These are phyloP conservation scores for Parazoanthus swiftii DNA, from an alignment of 92 coral and sea anemone genomes.

Conservation along the genomic window DNA sequence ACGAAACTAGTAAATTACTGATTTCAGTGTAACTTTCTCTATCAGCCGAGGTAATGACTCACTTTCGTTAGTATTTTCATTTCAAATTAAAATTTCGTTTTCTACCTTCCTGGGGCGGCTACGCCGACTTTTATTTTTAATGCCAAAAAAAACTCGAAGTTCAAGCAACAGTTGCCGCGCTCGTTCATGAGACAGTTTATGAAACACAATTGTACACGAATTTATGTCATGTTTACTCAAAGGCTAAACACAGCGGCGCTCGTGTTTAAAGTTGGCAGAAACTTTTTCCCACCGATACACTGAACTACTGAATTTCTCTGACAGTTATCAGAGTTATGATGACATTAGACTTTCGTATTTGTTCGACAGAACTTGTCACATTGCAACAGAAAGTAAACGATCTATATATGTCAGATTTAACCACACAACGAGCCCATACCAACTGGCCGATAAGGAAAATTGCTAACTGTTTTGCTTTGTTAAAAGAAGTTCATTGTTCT, in stretches of 20 bases:
- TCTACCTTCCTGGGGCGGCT: neutral
- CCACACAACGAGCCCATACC: slow-evolving; percentile 11
- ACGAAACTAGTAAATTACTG: slow-evolving; percentile 12
- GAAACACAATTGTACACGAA: slow-evolving; percentile 13
- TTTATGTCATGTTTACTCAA: slow-evolving; percentile 26
- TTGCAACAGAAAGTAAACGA: slow-evolving; percentile 13
- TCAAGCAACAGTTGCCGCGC: neutral
- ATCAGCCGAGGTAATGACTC: neutral
- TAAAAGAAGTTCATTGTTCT: neutral
- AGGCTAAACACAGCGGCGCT: slow-evolving; percentile 27
- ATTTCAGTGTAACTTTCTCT: slow-evolving; percentile 11
- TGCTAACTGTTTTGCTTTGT: slow-evolving; percentile 24
- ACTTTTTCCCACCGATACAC: slow-evolving; percentile 30
- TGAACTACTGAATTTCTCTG: slow-evolving; percentile 16
- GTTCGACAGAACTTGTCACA: slow-evolving; percentile 36
- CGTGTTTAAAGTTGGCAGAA: slow-evolving; percentile 18
- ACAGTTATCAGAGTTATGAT: slow-evolving; percentile 32
- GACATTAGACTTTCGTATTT: slow-evolving; percentile 13
- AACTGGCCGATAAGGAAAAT: neutral
- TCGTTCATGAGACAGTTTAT: slow-evolving; percentile 3
- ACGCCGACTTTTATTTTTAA: neutral
- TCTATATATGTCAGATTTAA: slow-evolving; percentile 5
- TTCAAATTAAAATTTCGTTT: neutral
- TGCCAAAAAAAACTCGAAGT: too few relatives aligned
- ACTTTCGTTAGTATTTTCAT: slow-evolving; percentile 25